Evolutionary conservation across 1,140 invertebrate species (phyloP), one percentile per base, ranked within the genome.

Genomic region (Nasonia longicornis): DNA sequence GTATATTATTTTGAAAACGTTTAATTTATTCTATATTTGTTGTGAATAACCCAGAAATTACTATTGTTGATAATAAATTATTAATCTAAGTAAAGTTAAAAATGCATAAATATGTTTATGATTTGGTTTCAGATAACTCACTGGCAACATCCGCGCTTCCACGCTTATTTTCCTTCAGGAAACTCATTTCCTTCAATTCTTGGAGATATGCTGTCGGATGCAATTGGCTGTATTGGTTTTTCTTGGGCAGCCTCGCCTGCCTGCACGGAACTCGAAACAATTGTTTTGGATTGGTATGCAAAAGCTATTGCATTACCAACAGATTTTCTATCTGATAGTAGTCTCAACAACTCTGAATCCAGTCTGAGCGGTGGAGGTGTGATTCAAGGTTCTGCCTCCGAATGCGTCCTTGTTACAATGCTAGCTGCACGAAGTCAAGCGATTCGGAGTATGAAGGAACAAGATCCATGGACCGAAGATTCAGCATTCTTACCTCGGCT

Each of bases 91-190:
- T 29, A 31, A 26, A 74, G 16, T 74, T 31, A 66, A 66, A 77
- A 12, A 66, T 38, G 20, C 26, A 77, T 77, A 8, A 77, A 42
- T 66, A 6, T 75, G 48, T 52, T 73, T 45, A 48, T 42, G 20
- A 31, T 63, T 75, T 67, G 22, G 22, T 81, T 79, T 83, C 88
- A 96, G 95, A 93, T 96, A 70, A 98, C 97, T 0, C 97, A 99
- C 87, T 99, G 98, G 98, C 97, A 98, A 89, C 98, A 99, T 92
- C 97, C 97, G 2, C 92, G 95, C 79, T 99, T 99, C 88, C 97
- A 98, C 87, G 98, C 97, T 2, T 99, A 99, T 90, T 99, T 99
- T 90, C 98, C 98, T 4, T 95, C 97, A 3, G 98, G 97, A 26
- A 98, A 98, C 90, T 97, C 97, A 0, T 99, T 95, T 87, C 97